Base-by-base conservation (phyloP, 2,113 vertebrate species). In the Chaenocephalus aceratus region DNA sequence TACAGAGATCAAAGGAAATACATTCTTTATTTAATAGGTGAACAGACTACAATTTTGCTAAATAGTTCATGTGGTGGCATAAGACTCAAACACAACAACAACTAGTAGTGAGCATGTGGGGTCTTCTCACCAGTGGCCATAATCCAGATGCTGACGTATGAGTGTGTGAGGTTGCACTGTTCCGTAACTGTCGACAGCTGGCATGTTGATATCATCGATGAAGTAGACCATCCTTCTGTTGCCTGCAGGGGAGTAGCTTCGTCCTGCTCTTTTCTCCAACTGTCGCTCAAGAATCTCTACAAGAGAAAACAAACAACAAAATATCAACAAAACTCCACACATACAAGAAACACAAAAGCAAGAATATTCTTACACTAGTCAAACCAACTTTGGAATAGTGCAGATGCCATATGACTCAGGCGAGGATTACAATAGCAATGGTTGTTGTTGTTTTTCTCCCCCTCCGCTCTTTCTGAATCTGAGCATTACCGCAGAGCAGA, bases 121-220 rank as follows among this genome's bases (percentile, higher is more conserved):
- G 21, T 54, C 9, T 1, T 23, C 84, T 95, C 84, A 96, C 95
- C 96, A 95, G 79, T 96, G 95, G 8, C 94, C 86, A 15, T 95
- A 95, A 79, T 95, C 94, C 54, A 96, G 85, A 79, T 96, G 94
- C 58, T 97, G 95, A 5, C 82, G 62, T 71, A 97, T 94, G 30
- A 97, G 89, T 3, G 95, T 77, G 41, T 95, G 95, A 65, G 95
- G 93, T 72, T 94, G 92, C 70, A 95, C 91, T 2, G 91, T 95
- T 88, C 95, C 93, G 5, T 94, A 96, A 18, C 26, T 57, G 74
- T 96, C 95, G 52, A 95, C 91, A 82, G 93, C 93, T 5, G 95
- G 92, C 92, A 96, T 92, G 77, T 97, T 97, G 83, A 97, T 86
- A 83, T 97, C 95, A 34, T 96, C 95, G 58, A 96, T 92, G 75